phyloP scores from a whole-genome alignment of 2,888 invertebrate species.

The Drosophila mulleri region DNA sequence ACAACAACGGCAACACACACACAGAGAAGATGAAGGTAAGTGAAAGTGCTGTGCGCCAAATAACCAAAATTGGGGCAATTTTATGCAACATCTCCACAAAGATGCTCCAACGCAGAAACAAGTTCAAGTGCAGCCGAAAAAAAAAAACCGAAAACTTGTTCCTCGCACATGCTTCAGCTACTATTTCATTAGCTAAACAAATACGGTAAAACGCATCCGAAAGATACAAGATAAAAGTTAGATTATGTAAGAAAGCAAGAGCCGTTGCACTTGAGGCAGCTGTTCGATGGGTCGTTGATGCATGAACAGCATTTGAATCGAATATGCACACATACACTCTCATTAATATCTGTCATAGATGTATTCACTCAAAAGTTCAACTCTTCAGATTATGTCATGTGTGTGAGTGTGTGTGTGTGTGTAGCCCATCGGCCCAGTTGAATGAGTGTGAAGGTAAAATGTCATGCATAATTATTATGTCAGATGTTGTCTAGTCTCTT shows the following conservation, averaged over 20 bases:
- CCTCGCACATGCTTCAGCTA: constrained; percentile 53
- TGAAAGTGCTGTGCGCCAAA: constrained; percentile 63
- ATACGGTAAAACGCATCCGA: constrained; percentile 36
- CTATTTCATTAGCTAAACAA: constrained; percentile 57
- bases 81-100: constrained; percentile 62
- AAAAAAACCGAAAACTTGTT: constrained; percentile 52
- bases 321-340: not conserved
- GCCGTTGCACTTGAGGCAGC: constrained; percentile 54
- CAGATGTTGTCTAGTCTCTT: constrained; percentile 50
- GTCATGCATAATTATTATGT: constrained; percentile 77
- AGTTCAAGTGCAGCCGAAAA: constrained; percentile 72
- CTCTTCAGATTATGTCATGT: constrained; percentile 60
- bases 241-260: constrained; percentile 58
- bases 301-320: constrained; percentile 22
- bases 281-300: constrained; percentile 12
- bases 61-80: constrained; percentile 42
- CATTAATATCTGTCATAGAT: not conserved
- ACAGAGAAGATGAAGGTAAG: constrained; percentile 66
- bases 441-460: constrained; percentile 61
- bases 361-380: constrained; percentile 38
- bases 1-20: constrained; percentile 3
- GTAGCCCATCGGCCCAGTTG: constrained; percentile 42
- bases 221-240: constrained; percentile 3
- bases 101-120: constrained; percentile 44
- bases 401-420: not conserved